A percentile compares a stretch with the other conserved stretches of the same genome.
phyloP scores from a whole-genome alignment of 2,888 invertebrate genomes.

The Apoderus coryli region DNA sequence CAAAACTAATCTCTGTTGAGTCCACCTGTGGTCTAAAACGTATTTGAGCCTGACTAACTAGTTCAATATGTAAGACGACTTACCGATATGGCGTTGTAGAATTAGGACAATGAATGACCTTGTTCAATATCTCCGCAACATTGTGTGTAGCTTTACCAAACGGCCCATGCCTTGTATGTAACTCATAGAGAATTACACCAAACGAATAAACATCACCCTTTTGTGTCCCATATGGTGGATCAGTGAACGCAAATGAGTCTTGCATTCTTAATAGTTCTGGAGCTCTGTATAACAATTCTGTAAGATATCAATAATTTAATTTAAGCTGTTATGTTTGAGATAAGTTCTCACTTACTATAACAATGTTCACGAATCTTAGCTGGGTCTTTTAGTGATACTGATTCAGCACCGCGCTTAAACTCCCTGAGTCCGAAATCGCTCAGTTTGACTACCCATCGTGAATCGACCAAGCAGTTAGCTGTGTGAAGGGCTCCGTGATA shows the following conservation, averaged over 20 bases:
- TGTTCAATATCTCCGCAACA: slow-evolving; percentile 49
- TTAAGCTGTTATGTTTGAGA: no score
- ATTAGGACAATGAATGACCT: slow-evolving; percentile 39
- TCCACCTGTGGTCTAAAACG: slow-evolving; percentile 59
- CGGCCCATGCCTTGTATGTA: slow-evolving; percentile 75
- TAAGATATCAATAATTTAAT: slow-evolving; percentile 13
- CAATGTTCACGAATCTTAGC: slow-evolving; percentile 47
- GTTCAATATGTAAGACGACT: slow-evolving; percentile 20
- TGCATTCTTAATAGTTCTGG: slow-evolving; percentile 58
- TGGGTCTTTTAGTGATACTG: slow-evolving; percentile 41
- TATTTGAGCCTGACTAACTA: no score
- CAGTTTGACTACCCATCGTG: slow-evolving; percentile 87
- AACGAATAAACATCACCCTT: slow-evolving; percentile 80
- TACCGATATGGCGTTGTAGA: slow-evolving; percentile 43
- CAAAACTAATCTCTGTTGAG: slow-evolving; percentile 64
- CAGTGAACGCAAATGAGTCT: slow-evolving; percentile 24
- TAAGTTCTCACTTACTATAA: slow-evolving; percentile 43
- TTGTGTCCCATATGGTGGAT: slow-evolving; percentile 41
- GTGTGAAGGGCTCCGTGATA: slow-evolving; percentile 81
- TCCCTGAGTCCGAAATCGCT: slow-evolving; percentile 84
- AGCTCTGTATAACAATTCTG: slow-evolving; percentile 64
- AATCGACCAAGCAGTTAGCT: slow-evolving; percentile 87
- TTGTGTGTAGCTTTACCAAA: slow-evolving; percentile 57
- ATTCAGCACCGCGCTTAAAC: slow-evolving; percentile 64
- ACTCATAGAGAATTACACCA: slow-evolving; percentile 75